Evolutionary conservation across 2,888 invertebrate genomes (phyloP).

Genomic region (Mellilla xanthometata): DNA sequence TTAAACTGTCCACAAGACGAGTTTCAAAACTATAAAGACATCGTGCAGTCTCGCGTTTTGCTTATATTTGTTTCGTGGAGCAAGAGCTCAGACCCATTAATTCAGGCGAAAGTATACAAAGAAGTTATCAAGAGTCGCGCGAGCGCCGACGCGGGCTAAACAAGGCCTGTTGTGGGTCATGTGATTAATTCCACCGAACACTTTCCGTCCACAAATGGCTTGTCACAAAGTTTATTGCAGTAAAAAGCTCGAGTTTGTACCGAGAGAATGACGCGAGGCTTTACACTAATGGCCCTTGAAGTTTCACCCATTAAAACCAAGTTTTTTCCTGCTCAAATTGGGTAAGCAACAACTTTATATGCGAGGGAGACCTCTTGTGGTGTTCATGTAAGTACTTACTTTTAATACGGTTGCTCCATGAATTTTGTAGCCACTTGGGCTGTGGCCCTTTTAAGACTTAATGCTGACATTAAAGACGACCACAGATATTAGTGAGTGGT

Average conservation of each 20-base stretch:
- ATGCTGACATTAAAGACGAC: slow-evolving; percentile 10
- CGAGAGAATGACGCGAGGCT: slow-evolving; percentile 67
- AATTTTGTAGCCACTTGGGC: slow-evolving; percentile 15
- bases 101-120: slow-evolving; percentile 49
- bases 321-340: slow-evolving; percentile 45
- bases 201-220: slow-evolving; percentile 72
- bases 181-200: slow-evolving; percentile 73
- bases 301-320: slow-evolving; percentile 62
- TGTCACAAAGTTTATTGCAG: slow-evolving; percentile 78
- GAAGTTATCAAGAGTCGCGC: slow-evolving; percentile 56
- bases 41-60: slow-evolving; percentile 30
- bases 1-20: slow-evolving; percentile 43
- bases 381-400: slow-evolving; percentile 17
- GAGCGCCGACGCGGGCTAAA: slow-evolving; percentile 38
- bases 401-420: slow-evolving; percentile 15
- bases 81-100: slow-evolving; percentile 38
- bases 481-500: too few species aligned
- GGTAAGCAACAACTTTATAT: slow-evolving; percentile 39
- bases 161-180: slow-evolving; percentile 59
- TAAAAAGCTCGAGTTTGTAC: slow-evolving; percentile 70
- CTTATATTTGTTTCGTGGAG: slow-evolving; percentile 32
- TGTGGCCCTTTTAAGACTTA: slow-evolving; percentile 13
- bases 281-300: slow-evolving; percentile 69
- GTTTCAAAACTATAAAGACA: slow-evolving; percentile 40
- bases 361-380: slow-evolving; percentile 19